Base-by-base conservation (phyloP, 1,140 invertebrate species). In the Archegozetes longisetosus region DNA sequence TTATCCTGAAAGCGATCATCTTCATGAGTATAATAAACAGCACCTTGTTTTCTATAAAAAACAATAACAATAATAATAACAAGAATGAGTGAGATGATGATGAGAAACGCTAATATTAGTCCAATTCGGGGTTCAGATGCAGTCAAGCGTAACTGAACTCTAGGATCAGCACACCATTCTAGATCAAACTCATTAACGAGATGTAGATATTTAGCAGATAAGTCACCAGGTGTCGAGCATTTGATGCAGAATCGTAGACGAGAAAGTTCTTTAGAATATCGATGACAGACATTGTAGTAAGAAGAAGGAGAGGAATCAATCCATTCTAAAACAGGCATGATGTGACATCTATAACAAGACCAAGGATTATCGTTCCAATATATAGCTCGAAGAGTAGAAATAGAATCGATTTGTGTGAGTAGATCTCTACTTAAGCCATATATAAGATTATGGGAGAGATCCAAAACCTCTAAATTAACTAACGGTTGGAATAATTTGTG, bases 1-100 rank as follows among this genome's bases (percentile, higher is more conserved):
- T 40, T 17, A 40, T 40, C 32, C 6, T 9, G 6, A 40, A 40
- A 40, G 6, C 6, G 32, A 40, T 82, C 80, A 63, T 82, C 80
- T 69, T 84, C 82, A 67, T 83, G 77, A 0, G 82, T 84, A 68
- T 84, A 84, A 67, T 84, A 85, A 32, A 78, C 78, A 12, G 81
- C 82, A 0, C 81, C 77, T 62, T 82, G 80, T 20, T 80, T 74
- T 47, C 76, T 71, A 25, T 80, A 79, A 25, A 70, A 58, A 24
- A 70, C 65, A 22, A 73, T 49, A 6, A 66, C 66, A 17, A 72
- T 65, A 3, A 69, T 59, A 1, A 72, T 62, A 9, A 69, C 58
- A 1, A 70, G 61, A 3, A 74, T 55, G 6, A 75, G 51, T 9
- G 72, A 56, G 27, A 73, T 62, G 1, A 70, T 65, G 22, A 74